Evolutionary conservation across 2,888 invertebrate genomes (phyloP).

Genomic region (Coenonympha glycerion): DNA sequence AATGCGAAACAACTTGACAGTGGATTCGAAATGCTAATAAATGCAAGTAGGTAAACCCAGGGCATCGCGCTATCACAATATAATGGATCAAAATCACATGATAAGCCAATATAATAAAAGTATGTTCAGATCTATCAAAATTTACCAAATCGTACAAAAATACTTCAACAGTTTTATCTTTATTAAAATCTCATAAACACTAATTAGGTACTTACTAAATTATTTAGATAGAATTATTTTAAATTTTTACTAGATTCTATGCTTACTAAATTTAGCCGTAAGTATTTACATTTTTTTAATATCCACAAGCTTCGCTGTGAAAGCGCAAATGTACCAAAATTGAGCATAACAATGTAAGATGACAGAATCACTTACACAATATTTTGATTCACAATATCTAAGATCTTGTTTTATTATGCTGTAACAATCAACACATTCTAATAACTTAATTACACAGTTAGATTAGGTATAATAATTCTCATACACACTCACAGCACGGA

Average conservation of each 20-base stretch:
- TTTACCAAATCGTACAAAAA: constrained; percentile 64
- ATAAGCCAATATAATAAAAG: constrained; percentile 63
- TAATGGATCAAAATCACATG: constrained; percentile 42
- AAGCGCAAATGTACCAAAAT: constrained; percentile 65
- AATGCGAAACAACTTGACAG: constrained; percentile 61
- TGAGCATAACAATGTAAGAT: constrained; percentile 60
- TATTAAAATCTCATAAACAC: constrained; percentile 69
- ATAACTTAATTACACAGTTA: constrained; percentile 68
- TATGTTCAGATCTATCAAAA: constrained; percentile 55
- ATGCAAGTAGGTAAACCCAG: constrained; percentile 61
- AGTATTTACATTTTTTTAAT: constrained; percentile 62
- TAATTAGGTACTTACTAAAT: constrained; percentile 69
- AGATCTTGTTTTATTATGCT: constrained; percentile 45
- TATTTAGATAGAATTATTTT: constrained; percentile 57
- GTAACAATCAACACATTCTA: constrained; percentile 68
- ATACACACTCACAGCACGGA: constrained; percentile 70
- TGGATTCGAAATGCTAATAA: constrained; percentile 71
- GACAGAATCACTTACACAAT: constrained; percentile 16
- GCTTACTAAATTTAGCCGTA: constrained; percentile 68
- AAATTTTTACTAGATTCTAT: constrained; percentile 64
- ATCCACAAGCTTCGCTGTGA: constrained; percentile 66
- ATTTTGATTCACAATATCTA: constrained; percentile 44
- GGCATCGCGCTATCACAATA: constrained; percentile 71
- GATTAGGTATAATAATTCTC: constrained; percentile 47
- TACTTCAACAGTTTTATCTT: constrained; percentile 56